These are phyloP conservation scores for Trileptium ribeirensis DNA, from an alignment of 2,888 invertebrate species.

Conservation along the genomic window DNA sequence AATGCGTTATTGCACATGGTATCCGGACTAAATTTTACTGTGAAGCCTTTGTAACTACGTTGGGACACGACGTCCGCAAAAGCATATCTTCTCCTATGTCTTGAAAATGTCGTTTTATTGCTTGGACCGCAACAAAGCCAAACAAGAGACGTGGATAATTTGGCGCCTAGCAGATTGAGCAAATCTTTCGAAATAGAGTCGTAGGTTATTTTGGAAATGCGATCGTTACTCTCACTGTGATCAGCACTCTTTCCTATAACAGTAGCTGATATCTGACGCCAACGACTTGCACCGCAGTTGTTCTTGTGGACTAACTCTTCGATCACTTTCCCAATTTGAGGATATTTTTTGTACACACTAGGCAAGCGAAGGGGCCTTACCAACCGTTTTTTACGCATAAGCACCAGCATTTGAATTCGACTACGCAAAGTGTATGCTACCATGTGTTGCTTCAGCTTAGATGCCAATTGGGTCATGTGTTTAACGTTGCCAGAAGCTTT, in stretches of 20 bases:
- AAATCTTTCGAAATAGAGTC: background rate
- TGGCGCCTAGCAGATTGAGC: background rate
- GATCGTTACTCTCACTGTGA: background rate
- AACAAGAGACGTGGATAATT: background rate
- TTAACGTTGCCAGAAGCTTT: no score
- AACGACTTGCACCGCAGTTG: background rate
- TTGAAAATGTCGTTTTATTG: background rate
- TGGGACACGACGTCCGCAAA: background rate
- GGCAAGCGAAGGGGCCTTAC: background rate
- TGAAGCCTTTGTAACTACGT: background rate
- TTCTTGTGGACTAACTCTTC: background rate
- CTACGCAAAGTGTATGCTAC: no score
- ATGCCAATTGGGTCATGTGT: no score
- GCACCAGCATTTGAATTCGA: no score
- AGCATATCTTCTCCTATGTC: background rate
- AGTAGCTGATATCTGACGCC: no score
- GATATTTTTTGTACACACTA: background rate
- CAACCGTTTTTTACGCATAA: background rate
- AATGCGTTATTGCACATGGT: background rate
- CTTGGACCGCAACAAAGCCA: background rate
- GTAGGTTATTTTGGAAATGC: background rate
- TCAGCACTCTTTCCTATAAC: no score
- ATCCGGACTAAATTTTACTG: background rate
- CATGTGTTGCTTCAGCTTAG: no score
- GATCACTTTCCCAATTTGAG: background rate